Evolutionary conservation across 2,113 vertebrate genomes (phyloP).

Genomic region (Conger conger): DNA sequence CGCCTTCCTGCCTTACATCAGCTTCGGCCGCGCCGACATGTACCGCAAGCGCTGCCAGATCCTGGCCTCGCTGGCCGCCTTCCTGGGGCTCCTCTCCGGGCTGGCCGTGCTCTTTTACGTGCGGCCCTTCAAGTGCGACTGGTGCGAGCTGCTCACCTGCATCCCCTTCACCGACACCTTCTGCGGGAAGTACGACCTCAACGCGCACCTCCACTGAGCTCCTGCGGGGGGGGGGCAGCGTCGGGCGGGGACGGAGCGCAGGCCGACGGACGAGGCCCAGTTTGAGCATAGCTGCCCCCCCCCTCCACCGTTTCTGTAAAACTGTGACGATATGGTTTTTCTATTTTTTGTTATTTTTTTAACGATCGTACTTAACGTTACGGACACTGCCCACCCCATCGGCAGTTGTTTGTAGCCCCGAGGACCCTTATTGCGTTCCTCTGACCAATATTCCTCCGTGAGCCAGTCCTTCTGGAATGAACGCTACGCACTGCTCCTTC

Average conservation of each 20-base stretch:
- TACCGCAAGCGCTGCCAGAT: conserved; percentile 98
- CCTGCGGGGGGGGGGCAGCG: background rate
- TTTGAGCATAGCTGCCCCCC: conserved; percentile 12
- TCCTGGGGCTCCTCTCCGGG: conserved; percentile 90
- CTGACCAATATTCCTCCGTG: background rate
- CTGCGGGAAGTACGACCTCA: conserved; percentile 98
- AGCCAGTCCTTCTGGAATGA: background rate
- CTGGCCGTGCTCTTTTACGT: conserved; percentile 94
- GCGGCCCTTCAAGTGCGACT: conserved; percentile 91
- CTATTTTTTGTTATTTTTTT: conserved; percentile 47
- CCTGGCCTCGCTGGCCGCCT: conserved; percentile 87
- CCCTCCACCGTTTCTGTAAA: conserved; percentile 38
- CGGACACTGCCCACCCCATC: conserved; percentile 46
- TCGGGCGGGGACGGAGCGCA: no score
- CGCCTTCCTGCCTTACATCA: conserved; percentile 97
- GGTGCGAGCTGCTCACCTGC: conserved; percentile 96
- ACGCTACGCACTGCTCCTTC: background rate
- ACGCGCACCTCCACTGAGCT: conserved; percentile 91
- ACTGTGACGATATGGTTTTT: conserved; percentile 59
- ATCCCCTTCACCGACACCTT: conserved; percentile 99
- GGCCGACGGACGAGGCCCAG: no score
- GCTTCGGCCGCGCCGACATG: conserved; percentile 93
- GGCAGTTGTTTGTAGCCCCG: conserved; percentile 38
- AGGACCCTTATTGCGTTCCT: background rate
- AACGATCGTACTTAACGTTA: conserved; percentile 52